Conservation (phyloP, 2,113 vertebrate species). For the Malaclemys terrapin region DNA sequence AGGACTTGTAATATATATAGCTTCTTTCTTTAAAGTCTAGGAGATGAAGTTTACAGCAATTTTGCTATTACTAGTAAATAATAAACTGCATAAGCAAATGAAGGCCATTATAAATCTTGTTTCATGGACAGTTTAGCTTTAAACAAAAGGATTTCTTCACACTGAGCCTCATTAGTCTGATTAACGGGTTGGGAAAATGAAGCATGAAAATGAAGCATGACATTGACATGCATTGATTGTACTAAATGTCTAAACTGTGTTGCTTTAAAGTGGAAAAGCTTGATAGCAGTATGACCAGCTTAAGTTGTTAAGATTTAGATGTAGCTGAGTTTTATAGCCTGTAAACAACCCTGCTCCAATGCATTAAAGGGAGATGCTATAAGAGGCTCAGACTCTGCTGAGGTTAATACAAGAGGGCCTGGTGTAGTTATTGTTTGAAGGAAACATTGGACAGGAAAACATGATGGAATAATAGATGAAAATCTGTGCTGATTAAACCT, state of each 20-base stretch:
- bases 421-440: not conserved
- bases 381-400: not conserved
- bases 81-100: slow-evolving; percentile 52
- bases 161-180: slow-evolving; percentile 77
- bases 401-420: not conserved
- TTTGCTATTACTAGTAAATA: slow-evolving; percentile 19
- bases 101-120: slow-evolving; percentile 28
- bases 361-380: not conserved
- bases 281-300: slow-evolving; percentile 26
- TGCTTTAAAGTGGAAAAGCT: slow-evolving; percentile 32
- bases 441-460: not conserved
- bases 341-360: not conserved
- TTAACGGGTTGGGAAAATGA: slow-evolving; percentile 70
- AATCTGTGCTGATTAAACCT: not conserved
- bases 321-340: not conserved
- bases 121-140: slow-evolving; percentile 52
- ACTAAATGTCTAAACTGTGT: slow-evolving; percentile 24
- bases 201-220: slow-evolving; percentile 73
- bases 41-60: not conserved
- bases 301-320: slow-evolving; percentile 28
- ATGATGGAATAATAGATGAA: not conserved
- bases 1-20: not conserved
- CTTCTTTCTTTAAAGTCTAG: slow-evolving; percentile 38
- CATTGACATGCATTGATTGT: slow-evolving; percentile 46
- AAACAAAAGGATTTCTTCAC: slow-evolving; percentile 73